These are phyloP conservation scores for Aphelenchoides avenae DNA, from an alignment of 1,140 invertebrate species.

Conservation along the genomic window DNA sequence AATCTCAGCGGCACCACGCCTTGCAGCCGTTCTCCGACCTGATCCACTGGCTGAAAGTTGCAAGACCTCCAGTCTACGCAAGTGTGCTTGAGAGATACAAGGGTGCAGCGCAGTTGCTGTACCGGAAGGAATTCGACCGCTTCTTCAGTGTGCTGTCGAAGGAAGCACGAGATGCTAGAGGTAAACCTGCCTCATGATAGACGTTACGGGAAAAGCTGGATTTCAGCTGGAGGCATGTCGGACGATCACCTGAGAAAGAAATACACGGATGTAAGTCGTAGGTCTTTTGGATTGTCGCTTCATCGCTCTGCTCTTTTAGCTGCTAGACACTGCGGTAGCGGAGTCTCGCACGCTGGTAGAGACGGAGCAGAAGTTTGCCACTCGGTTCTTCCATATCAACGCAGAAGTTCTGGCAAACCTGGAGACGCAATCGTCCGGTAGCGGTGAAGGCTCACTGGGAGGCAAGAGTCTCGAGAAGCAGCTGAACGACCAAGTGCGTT, in stretches of 20 bases:
- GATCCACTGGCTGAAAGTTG: conserved; percentile 32
- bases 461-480: conserved; percentile 69
- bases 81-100: conserved; percentile 38
- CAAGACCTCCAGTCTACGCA: conserved; percentile 25
- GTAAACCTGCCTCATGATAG: not conserved
- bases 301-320: conserved; percentile 28
- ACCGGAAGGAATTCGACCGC: conserved; percentile 40
- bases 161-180: not conserved
- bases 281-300: not conserved
- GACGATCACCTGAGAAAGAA: conserved; percentile 9
- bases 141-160: conserved; percentile 33
- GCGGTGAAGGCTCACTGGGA: conserved; percentile 34
- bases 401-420: conserved; percentile 56
- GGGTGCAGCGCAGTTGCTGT: conserved; percentile 23
- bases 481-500: conserved; percentile 51
- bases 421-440: conserved; percentile 32
- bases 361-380: conserved; percentile 90
- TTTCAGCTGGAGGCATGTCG: not conserved
- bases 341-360: conserved; percentile 85
- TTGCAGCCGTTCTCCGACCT: conserved; percentile 36
- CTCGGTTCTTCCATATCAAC: conserved; percentile 84
- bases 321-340: conserved; percentile 75
- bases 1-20: conserved; percentile 38
- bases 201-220: conserved; percentile 1
- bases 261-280: conserved; percentile 20